Conservation (phyloP, 1,140 invertebrate species). For the Tetramorium simillimum region DNA sequence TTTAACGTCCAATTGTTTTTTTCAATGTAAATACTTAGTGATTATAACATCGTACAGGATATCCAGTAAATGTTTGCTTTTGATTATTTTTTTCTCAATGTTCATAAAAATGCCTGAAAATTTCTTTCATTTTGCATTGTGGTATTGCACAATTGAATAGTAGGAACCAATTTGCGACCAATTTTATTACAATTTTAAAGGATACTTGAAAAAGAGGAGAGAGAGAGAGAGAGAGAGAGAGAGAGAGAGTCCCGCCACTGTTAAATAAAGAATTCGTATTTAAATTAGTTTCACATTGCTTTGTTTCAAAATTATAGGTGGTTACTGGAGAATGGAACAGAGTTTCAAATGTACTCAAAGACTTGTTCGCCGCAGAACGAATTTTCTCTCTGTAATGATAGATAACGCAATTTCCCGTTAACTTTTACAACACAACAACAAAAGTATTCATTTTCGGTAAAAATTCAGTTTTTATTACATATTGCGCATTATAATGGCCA, state of each 20-base stretch:
- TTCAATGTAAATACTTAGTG: not conserved
- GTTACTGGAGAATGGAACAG: not conserved
- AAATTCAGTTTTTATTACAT: constrained; percentile 12
- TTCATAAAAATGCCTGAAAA: not conserved
- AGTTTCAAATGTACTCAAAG: constrained; percentile 50
- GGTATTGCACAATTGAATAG: constrained; percentile 9
- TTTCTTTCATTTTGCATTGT: not conserved
- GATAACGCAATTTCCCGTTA: not conserved
- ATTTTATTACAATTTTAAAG: constrained; percentile 41
- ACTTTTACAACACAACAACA: constrained; percentile 33
- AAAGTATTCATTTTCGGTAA: not conserved
- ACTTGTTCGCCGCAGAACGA: not conserved
- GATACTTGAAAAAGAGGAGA: not conserved
- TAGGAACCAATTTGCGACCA: not conserved
- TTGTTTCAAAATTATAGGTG: constrained; percentile 42
- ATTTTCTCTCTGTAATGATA: not conserved
- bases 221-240: not conserved
- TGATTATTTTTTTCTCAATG: not conserved
- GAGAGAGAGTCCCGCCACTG: not conserved
- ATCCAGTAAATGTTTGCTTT: not conserved
- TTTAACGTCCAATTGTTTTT: too few relatives aligned
- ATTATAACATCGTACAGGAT: not conserved
- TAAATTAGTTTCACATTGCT: constrained; percentile 41
- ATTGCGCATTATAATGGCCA: not conserved
- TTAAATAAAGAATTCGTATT: constrained; percentile 34